These are phyloP conservation scores for Platysternon megacephalum DNA, from an alignment of 2,113 vertebrate genomes.

Conservation along the genomic window DNA sequence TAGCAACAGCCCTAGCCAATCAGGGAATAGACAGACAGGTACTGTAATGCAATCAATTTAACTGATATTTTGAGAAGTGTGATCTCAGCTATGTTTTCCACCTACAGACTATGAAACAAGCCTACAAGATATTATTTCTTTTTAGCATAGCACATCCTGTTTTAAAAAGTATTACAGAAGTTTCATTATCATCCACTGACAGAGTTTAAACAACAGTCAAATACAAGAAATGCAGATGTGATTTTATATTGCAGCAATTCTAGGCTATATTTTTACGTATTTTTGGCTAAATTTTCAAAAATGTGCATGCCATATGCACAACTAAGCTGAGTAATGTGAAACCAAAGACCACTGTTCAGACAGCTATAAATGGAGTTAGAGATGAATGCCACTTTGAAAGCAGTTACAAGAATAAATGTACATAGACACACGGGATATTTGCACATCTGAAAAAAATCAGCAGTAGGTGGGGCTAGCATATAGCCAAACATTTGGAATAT, in stretches of 20 bases:
- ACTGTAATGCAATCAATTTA: conserved; percentile 32
- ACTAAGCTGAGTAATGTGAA: neutral
- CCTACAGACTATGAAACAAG: conserved; percentile 56
- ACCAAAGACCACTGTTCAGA: neutral
- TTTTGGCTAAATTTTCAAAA: neutral
- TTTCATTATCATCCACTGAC: conserved; percentile 28
- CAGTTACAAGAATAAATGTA: conserved; percentile 1
- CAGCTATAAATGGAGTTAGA: neutral
- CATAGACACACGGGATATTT: neutral
- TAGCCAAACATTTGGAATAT: neutral
- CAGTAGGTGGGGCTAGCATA: neutral
- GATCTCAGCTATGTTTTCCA: conserved; percentile 58
- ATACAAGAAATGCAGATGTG: neutral
- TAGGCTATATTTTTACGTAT: neutral
- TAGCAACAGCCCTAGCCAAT: conserved; percentile 70
- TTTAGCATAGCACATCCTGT: conserved; percentile 32
- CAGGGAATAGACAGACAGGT: conserved; percentile 66
- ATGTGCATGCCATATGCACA: neutral
- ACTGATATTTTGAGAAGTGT: conserved; percentile 36
- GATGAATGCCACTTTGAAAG: neutral
- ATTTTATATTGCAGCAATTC: neutral
- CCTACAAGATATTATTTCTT: conserved; percentile 48
- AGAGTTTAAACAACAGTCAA: conserved; percentile 16
- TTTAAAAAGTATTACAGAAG: neutral
- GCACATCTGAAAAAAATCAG: neutral